Evolutionary conservation across 37 sponge, comb jelly and placozoan species (phyloP).

Genomic region (Ianthella basta): DNA sequence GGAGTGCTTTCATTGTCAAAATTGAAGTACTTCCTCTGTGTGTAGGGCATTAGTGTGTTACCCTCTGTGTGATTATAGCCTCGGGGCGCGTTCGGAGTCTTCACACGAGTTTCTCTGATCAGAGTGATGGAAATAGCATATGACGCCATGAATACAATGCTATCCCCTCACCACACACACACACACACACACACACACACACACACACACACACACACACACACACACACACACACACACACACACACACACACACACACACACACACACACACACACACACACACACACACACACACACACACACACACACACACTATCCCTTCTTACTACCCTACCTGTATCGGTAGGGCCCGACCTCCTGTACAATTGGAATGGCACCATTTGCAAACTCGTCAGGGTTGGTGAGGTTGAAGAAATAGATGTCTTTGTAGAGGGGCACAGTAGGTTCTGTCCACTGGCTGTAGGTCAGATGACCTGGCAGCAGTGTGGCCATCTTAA

Average conservation of each 20-base stretch:
- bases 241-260: too few relatives aligned
- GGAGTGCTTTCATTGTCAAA: slow-evolving; percentile 17
- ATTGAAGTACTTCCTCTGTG: slow-evolving; percentile 21
- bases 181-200: too few relatives aligned
- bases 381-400: slow-evolving; percentile 50
- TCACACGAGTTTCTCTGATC: background rate
- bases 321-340: too few relatives aligned
- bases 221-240: too few relatives aligned
- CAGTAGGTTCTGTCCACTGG: slow-evolving; percentile 67
- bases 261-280: too few relatives aligned
- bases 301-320: too few relatives aligned
- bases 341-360: slow-evolving; percentile 86
- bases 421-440: slow-evolving; percentile 75
- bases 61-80: background rate
- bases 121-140: background rate
- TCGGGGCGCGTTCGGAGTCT: background rate
- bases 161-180: too few relatives aligned
- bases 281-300: too few relatives aligned
- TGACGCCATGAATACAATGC: background rate
- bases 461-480: slow-evolving; percentile 69
- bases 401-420: slow-evolving; percentile 93
- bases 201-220: too few relatives aligned
- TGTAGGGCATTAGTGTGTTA: slow-evolving; percentile 27
- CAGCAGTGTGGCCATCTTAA: slow-evolving; percentile 59
- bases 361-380: slow-evolving; percentile 44